Base-by-base conservation (phyloP, 1,140 invertebrate genomes). In the Rhynchophorus ferrugineus region DNA sequence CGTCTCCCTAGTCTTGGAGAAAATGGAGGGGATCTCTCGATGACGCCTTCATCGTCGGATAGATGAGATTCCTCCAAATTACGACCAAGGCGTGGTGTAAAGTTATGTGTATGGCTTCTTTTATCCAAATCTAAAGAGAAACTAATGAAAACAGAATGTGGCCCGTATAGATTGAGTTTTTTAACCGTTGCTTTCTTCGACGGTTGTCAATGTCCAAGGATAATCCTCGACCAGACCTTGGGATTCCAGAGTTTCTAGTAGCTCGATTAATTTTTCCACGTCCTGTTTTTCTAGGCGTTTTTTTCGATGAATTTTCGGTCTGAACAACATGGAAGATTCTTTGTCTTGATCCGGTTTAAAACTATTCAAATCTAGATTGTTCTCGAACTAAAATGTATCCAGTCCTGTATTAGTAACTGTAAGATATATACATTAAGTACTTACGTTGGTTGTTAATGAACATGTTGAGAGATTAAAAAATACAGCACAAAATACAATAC, bases 1-100 rank as follows among this genome's bases (percentile, higher is more conserved):
- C 56, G 50, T 54, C 52, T 54, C 16, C 58, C 58, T 18, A 60
- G 44, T 35, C 58, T 50, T 19, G 58, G 58, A 16, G 58, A 49
- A 44, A 60, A 60, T n/a, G 58, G 58, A 19, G 58, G 54, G 11
- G 11, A 29, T 29, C 24, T 41, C 58, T 49, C 39, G 50, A 46
- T 21, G 44, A 57, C 22, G 57, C 44, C 9, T 29, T 46, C 51
- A 34, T 47, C 51, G 19, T 35, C 44, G 20, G 51, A 47, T 36
- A 13, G 6, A 13, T 14, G 17, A 17, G 50, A 39, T 16, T 56
- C 53, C 6, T 38, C 53, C 16, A 44, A 56, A 16, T 60, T 50
- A 22, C 58, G 38, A 17, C 58, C 58, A 20, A 60, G 34, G 13
- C 58, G 33, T 38, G 58, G 58, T 22, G 56, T 56, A 37, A 60